phyloP scores from a whole-genome alignment of 2,888 invertebrate species.

The Chouioia cunea region DNA sequence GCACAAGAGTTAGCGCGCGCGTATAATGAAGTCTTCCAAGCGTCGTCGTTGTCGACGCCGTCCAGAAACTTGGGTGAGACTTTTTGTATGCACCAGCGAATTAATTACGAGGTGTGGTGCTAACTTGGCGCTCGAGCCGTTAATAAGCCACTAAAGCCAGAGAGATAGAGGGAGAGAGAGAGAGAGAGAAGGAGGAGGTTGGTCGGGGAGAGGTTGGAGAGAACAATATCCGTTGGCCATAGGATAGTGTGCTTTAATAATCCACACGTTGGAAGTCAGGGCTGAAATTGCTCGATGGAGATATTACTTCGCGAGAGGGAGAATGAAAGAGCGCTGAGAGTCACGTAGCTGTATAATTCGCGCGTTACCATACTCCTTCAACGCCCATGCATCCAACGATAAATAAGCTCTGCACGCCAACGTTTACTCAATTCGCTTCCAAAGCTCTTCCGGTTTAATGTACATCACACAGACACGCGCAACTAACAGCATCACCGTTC shows the following conservation, averaged over 20 bases:
- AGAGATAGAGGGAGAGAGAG: neutral
- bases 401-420: slow-evolving; percentile 25
- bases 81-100: no score
- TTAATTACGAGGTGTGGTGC: neutral
- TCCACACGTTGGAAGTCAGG: neutral
- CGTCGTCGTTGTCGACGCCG: no score
- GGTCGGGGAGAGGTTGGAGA: no score
- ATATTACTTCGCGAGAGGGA: slow-evolving; percentile 25
- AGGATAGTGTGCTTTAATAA: slow-evolving; percentile 4
- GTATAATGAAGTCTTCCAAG: no score
- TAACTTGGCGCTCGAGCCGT: neutral
- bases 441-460: no score
- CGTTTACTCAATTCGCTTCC: slow-evolving; percentile 12
- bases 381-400: slow-evolving; percentile 5
- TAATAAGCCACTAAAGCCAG: neutral
- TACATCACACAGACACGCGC: no score
- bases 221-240: slow-evolving; percentile 11
- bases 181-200: slow-evolving; percentile 9
- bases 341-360: slow-evolving; percentile 34
- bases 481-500: no score
- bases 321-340: slow-evolving; percentile 27
- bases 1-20: no score
- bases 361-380: slow-evolving; percentile 26
- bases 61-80: no score
- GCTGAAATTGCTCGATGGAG: slow-evolving; percentile 21